Percentiles rank a stretch among this genome's conserved stretches.
These are phyloP conservation scores for Micoletzkya japonica DNA, from an alignment of 2,888 invertebrate genomes.

Conservation along the genomic window DNA sequence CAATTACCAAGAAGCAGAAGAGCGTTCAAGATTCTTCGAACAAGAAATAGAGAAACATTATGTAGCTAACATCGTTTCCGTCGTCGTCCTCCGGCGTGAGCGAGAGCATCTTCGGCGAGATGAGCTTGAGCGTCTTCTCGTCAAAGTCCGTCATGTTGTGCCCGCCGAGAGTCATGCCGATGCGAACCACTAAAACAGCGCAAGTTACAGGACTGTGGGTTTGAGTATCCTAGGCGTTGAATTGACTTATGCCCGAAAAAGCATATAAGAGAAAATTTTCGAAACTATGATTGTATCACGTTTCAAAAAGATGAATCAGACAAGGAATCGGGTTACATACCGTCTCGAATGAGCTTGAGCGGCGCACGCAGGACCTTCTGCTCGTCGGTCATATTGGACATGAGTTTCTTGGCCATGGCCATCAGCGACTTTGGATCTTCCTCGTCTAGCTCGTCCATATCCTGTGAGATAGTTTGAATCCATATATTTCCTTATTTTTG, in stretches of 20 bases:
- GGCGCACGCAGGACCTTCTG: conserved; percentile 39
- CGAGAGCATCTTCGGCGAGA: conserved; percentile 55
- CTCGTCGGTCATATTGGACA: conserved; percentile 36
- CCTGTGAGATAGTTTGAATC: too few relatives aligned
- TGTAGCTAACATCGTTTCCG: conserved; percentile 23
- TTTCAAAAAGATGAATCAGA: too few relatives aligned
- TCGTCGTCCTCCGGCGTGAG: conserved; percentile 57
- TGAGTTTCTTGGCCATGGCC: conserved; percentile 26
- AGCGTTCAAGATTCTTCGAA: too few relatives aligned
- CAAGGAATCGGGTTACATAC: too few relatives aligned
- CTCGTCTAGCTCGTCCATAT: background rate
- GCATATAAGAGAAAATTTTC: too few relatives aligned
- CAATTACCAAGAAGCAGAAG: too few relatives aligned
- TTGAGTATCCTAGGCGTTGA: too few relatives aligned
- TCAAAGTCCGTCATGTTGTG: conserved; percentile 57
- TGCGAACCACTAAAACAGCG: conserved; percentile 31
- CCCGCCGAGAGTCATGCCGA: conserved; percentile 52
- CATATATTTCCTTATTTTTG: too few relatives aligned
- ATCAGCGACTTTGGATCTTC: conserved; percentile 14
- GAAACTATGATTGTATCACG: too few relatives aligned
- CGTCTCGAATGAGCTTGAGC: conserved; percentile 52
- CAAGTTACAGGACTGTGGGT: too few relatives aligned
- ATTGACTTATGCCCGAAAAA: too few relatives aligned
- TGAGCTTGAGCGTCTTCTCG: conserved; percentile 55
- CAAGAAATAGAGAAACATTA: too few relatives aligned